These are phyloP conservation scores for Pelmatolapia mariae DNA, from an alignment of 2,113 vertebrate species.

Conservation along the genomic window DNA sequence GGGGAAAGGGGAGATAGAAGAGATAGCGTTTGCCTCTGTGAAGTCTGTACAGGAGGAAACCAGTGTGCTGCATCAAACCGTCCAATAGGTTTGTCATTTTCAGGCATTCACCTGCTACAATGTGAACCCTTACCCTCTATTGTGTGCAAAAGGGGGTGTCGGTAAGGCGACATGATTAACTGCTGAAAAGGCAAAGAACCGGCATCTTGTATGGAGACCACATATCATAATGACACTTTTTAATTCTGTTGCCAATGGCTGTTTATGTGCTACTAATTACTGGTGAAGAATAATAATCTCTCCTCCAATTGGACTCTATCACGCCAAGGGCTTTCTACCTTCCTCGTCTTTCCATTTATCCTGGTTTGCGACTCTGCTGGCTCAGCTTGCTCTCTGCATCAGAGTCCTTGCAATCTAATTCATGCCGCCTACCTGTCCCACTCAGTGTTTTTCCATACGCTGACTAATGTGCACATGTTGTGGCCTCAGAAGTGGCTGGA, in stretches of 20 bases:
- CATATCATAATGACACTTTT: slow-evolving; percentile 60
- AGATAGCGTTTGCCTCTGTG: neutral
- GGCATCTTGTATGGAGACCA: slow-evolving; percentile 24
- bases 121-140: neutral
- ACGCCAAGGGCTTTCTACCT: slow-evolving; percentile 21
- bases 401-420: slow-evolving; percentile 54
- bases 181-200: slow-evolving; percentile 18
- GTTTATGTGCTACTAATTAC: slow-evolving; percentile 69
- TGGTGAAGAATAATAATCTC: slow-evolving; percentile 59
- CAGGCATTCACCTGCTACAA: neutral
- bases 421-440: slow-evolving; percentile 62
- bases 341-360: slow-evolving; percentile 28
- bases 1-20: neutral
- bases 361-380: slow-evolving; percentile 9
- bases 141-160: neutral
- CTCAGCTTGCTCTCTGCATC: slow-evolving; percentile 22
- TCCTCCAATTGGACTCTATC: slow-evolving; percentile 32
- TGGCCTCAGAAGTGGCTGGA: slow-evolving; percentile 38
- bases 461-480: slow-evolving; percentile 63
- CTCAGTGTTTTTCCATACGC: slow-evolving; percentile 60
- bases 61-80: slow-evolving; percentile 14
- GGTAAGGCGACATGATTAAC: slow-evolving; percentile 38
- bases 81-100: slow-evolving; percentile 20
- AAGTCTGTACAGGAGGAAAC: neutral
- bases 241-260: slow-evolving; percentile 61